phyloP scores from a whole-genome alignment of 2,888 invertebrate species.

The Andrena minutula region DNA sequence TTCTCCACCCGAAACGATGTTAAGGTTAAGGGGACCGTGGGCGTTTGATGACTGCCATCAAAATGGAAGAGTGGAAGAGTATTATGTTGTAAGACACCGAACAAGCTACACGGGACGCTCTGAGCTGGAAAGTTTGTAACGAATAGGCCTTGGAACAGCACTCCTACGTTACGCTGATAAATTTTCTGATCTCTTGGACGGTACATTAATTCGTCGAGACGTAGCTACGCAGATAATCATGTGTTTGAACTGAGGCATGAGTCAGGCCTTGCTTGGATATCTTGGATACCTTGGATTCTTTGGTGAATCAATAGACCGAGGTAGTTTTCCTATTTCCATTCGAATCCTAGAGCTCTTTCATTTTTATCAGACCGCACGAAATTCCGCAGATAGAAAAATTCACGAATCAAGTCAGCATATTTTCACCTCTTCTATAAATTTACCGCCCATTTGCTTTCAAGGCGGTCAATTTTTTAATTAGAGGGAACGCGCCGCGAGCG shows the following conservation, averaged over 20 bases:
- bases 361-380: conserved; percentile 14
- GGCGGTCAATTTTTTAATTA: conserved; percentile 30
- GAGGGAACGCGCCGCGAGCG: neutral
- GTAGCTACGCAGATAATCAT: too few species aligned
- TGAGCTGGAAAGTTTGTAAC: neutral
- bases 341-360: neutral
- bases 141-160: neutral
- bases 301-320: neutral
- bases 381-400: neutral
- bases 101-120: too few species aligned
- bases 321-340: neutral
- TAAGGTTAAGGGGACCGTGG: conserved; percentile 47
- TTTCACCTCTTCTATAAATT: neutral
- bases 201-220: too few species aligned
- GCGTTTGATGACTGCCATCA: conserved; percentile 10
- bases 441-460: neutral
- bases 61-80: neutral
- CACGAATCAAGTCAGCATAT: neutral
- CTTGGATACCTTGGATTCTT: neutral
- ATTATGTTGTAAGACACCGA: conserved; percentile 3
- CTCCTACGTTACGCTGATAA: too few species aligned
- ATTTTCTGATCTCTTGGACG: too few species aligned
- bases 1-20: conserved; percentile 25
- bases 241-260: too few species aligned
- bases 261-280: too few species aligned